Base-by-base conservation (phyloP, 2,113 vertebrate genomes). In the Ptychochromis oligacanthus region DNA sequence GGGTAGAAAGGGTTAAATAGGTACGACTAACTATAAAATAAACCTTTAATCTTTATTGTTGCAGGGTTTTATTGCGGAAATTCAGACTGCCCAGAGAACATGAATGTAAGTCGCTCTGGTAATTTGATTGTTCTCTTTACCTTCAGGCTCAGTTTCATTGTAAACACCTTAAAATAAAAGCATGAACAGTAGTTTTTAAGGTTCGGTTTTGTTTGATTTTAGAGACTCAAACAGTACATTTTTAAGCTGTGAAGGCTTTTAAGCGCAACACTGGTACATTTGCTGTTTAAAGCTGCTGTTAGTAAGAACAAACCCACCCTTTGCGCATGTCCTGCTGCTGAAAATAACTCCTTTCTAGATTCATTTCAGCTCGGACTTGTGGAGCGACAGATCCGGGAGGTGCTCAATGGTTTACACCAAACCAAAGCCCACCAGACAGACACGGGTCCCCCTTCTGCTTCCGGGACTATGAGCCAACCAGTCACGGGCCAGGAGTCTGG, bases 81-180 rank as follows among this genome's bases (percentile, higher is more conserved):
- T 96, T 97, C 88, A 90, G 70, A 75, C 87, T 97, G 56, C 96
- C 95, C 83, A 93, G 92, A 91, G 94, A 95, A 84, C 96, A 96
- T 88, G 94, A 96, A 90, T 96, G 95, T 96, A 93, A 96, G 95
- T n/a, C n/a, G n/a, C n/a, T n/a, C n/a, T n/a, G n/a, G n/a, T n/a
- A n/a, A n/a, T n/a, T n/a, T n/a, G n/a, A n/a, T n/a, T n/a, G n/a
- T n/a, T n/a, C n/a, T n/a, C n/a, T n/a, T 93, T 85, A 38, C 54
- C 56, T 14, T 38, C 20, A 18, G 28, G n/a, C 13, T 34, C 36
- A 38, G 36, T 75, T 72, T 17, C 0, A 11, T 43, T 36, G 20
- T 31, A 40, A 24, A 20, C 46, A 59, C 10, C 4, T 52, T n/a
- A 9, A 57, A 10, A 22, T 12, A 5, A 57, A 13, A 57, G 26